A percentile compares a stretch with the other conserved stretches of the same genome.
phyloP scores from a whole-genome alignment of 2,888 invertebrate species.

The Electrophaes corylata region DNA sequence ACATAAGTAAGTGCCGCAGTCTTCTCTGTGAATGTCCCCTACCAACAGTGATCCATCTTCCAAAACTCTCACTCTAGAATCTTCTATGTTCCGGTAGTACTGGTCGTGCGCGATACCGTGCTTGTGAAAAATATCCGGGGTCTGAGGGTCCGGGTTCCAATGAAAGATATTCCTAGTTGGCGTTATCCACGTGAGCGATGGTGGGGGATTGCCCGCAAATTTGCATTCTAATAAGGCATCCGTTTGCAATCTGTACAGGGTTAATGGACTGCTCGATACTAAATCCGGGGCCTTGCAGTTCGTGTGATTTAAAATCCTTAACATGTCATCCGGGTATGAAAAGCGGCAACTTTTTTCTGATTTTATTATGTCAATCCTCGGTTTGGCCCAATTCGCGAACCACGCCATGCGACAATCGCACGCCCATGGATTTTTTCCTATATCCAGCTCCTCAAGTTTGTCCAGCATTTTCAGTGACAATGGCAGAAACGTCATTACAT shows the following conservation, averaged over 20 bases:
- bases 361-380: slow-evolving; percentile 74
- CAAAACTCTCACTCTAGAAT: slow-evolving; percentile 86
- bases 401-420: slow-evolving; percentile 95
- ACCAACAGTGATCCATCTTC: slow-evolving; percentile 92
- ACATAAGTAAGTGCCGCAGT: slow-evolving; percentile 94
- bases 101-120: slow-evolving; percentile 86
- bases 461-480: slow-evolving; percentile 87
- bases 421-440: slow-evolving; percentile 91
- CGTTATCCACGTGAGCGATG: slow-evolving; percentile 94
- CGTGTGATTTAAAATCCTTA: slow-evolving; percentile 87
- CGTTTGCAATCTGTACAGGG: slow-evolving; percentile 86
- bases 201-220: slow-evolving; percentile 89
- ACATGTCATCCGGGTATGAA: slow-evolving; percentile 88
- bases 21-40: slow-evolving; percentile 88
- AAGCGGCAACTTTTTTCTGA: slow-evolving; percentile 87
- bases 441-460: slow-evolving; percentile 85
- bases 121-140: slow-evolving; percentile 87
- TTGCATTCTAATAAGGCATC: slow-evolving; percentile 91
- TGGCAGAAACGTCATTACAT: slow-evolving; percentile 89
- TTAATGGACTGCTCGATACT: slow-evolving; percentile 84
- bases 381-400: slow-evolving; percentile 85
- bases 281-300: slow-evolving; percentile 88
- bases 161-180: slow-evolving; percentile 89
- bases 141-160: slow-evolving; percentile 89
- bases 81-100: slow-evolving; percentile 72